Evolutionary conservation across 2,113 vertebrate species (phyloP), one percentile per base, ranked within the genome.

Genomic region (Labeo rohita): DNA sequence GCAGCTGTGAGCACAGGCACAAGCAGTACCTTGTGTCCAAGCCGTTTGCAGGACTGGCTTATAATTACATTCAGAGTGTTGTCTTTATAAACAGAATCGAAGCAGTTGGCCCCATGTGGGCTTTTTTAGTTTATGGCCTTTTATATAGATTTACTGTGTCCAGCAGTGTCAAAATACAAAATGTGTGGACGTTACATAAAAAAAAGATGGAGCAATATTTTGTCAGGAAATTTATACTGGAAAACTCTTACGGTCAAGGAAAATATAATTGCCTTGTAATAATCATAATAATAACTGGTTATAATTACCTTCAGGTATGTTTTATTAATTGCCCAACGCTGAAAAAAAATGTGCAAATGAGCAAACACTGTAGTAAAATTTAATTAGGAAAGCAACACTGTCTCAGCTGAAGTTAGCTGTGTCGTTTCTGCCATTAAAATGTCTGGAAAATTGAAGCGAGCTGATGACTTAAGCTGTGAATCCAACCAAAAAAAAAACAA

Each of bases 371-470:
- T 47, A 21, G 16, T 78, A 47, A 63, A 47, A 10, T 18, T 15
- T 80, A 5, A 63, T 63, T 21, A 47, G 78, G 4, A 63, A 65
- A n/a, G 3, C 56, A 63, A 23, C 36, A 47, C 39, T 47, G 56
- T 80, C 78, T 45, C 56, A 4, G 21, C 56, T 47, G 23, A 65
- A 3, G 8, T 43, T 59, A 12, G 1, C 34, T 59, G 52, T 59
- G 34, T 65, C 6, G 65, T 80, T 80, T 80, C 78, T 39, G 63
- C 36, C 12, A 49, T 80, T 65, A 28, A 80, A 28, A 47, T 2
- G n/a, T 81, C 79, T 81, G 79, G 79, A 66, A 65, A 65, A 63
- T 65, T 16, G 0, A 6, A 47, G 13, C 2, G 54, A 80, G 54
- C 45, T 7, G 77, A 61, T 23, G 36, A 80, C 54, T 61, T 59